Conservation (phyloP, 2,888 invertebrate genomes). For the Leptinotarsa juncta region DNA sequence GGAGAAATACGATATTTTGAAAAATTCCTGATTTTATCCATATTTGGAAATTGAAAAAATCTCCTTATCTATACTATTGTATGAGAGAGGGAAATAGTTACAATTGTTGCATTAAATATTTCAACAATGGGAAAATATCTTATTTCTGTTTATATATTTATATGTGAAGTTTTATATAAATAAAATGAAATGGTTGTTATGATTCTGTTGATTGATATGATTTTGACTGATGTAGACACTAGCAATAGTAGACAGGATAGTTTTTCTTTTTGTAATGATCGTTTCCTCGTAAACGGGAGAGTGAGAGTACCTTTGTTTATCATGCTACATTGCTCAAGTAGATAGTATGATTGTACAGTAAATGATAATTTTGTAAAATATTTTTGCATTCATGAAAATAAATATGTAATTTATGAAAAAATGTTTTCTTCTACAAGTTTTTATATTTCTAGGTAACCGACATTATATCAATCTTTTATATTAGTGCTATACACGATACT, state of each 20-base stretch:
- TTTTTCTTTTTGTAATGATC: neutral
- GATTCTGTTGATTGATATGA: neutral
- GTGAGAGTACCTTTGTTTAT: neutral
- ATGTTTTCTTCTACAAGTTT: neutral
- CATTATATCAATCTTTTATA: too few relatives aligned
- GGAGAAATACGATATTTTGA: neutral
- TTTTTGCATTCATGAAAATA: constrained; percentile 48
- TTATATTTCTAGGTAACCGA: neutral
- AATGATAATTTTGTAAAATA: constrained; percentile 48
- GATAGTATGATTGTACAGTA: constrained; percentile 47
- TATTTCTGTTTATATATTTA: neutral
- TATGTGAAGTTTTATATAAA: neutral
- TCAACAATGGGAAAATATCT: neutral
- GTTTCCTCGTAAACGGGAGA: neutral
- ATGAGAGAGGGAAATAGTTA: too few relatives aligned
- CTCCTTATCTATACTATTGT: too few relatives aligned
- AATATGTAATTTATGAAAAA: constrained; percentile 29
- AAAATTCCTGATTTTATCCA: neutral
- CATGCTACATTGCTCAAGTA: constrained; percentile 34
- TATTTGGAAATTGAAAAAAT: too few relatives aligned
- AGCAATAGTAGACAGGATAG: neutral
- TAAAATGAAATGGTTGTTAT: neutral
- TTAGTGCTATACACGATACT: too few relatives aligned
- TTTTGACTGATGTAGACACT: constrained; percentile 10
- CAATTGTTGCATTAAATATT: neutral